Base-by-base conservation (phyloP, 2,797 vertebrate genomes). In the Enteromius thamalakanensis region DNA sequence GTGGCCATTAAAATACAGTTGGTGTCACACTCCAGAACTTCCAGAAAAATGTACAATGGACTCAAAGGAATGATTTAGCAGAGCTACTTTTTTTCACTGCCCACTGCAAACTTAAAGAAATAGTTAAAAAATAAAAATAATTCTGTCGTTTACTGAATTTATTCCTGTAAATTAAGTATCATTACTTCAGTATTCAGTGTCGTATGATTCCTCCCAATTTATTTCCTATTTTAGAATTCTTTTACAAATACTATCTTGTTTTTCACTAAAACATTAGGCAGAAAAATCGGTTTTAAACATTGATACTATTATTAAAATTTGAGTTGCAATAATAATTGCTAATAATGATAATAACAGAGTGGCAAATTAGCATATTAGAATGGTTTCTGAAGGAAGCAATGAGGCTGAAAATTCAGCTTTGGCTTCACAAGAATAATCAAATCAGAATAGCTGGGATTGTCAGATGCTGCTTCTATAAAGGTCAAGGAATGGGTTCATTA, bases 371-470 rank as follows among this genome's bases (percentile, higher is more conserved):
- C 51, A 55, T 11, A 58, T 58, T n/a, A 58, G 55, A 58, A 23
- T 58, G 9, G 1, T 58, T 11, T 58, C 55, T 60, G 58, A 60
- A 14, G 58, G 23, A 26, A 62, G 55, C 2, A 26, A 26, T 26
- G 58, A 60, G 11, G 55, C 10, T 60, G 10, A 60, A 60, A 60
- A 60, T 62, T 62, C 12, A 29, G 58, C 58, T 29, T 29, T 62
- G 58, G 4, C 5, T 29, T 64, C 26, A 32, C 60, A 64, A 15
- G 60, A 60, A 12, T 60, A 60, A 60, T 60, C 60, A 32, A 62
- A 64, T 64, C 11, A 76, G 37, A 76, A 55, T 51, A 40, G 51
- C 72, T 34, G 34, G 21, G 51, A 37, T 37, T 76, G 17, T 58
- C 58, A 42, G 23, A 42, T 17, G 3, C 55, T 17, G 21, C 34